Percentiles rank a stretch among this genome's conserved stretches.
Evolutionary conservation across 1,140 invertebrate species (phyloP).

Genomic region (Cepaea nemoralis): DNA sequence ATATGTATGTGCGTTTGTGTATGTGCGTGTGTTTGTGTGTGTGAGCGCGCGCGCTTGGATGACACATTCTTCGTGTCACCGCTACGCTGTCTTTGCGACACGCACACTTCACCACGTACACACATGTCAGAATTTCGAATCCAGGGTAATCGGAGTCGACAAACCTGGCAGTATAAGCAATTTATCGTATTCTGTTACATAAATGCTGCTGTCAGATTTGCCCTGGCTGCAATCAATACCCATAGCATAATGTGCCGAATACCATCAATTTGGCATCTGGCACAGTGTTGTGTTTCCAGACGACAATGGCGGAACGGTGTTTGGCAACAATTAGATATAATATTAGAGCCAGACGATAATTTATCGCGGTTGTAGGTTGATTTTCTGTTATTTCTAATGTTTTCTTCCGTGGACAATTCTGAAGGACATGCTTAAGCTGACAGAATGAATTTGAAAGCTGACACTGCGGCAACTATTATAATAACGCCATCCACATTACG

Average conservation of each 20-base stretch:
- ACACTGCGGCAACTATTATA: too few relatives aligned
- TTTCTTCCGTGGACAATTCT: too few relatives aligned
- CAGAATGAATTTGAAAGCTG: too few relatives aligned
- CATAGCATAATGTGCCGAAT: background rate
- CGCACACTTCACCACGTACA: background rate
- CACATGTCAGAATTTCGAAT: constrained; percentile 22
- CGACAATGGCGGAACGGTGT: background rate
- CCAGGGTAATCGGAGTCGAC: constrained; percentile 13
- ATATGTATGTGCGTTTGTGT: too few relatives aligned
- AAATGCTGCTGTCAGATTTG: constrained; percentile 13
- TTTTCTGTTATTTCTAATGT: background rate
- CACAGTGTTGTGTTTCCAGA: background rate
- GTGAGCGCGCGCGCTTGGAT: too few relatives aligned
- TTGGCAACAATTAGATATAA: constrained; percentile 7
- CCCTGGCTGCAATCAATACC: background rate
- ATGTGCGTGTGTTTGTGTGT: too few relatives aligned
- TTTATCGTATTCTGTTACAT: constrained; percentile 24
- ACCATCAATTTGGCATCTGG: constrained; percentile 26
- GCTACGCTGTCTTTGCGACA: too few relatives aligned
- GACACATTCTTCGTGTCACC: too few relatives aligned
- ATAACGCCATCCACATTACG: too few relatives aligned
- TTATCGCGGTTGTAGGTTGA: background rate
- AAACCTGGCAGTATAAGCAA: constrained; percentile 21
- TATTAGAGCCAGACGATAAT: background rate
- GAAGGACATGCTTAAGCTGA: too few relatives aligned